phyloP scores from a whole-genome alignment of 2,888 invertebrate genomes.

The Noctua janthina region DNA sequence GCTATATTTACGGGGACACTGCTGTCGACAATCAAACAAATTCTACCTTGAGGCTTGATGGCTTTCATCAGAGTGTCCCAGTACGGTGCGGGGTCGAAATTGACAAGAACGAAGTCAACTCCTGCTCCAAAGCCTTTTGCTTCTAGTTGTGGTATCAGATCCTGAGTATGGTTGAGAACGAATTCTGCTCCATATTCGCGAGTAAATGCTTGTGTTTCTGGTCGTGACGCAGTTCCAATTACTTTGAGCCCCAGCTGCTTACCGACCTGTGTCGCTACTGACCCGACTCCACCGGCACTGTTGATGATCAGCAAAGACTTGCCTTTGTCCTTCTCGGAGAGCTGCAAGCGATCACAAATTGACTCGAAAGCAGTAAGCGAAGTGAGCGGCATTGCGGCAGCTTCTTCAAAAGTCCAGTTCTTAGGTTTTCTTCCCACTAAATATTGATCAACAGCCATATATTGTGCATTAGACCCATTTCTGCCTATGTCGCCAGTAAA shows the following conservation, averaged over 20 bases:
- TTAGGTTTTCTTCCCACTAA: constrained; percentile 82
- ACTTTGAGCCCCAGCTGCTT: constrained; percentile 82
- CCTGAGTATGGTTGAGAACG: constrained; percentile 81
- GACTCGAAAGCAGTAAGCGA: constrained; percentile 83
- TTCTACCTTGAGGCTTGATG: constrained; percentile 84
- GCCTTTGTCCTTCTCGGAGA: constrained; percentile 83
- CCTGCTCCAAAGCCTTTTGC: constrained; percentile 78
- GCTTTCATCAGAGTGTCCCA: constrained; percentile 83
- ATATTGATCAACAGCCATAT: constrained; percentile 80
- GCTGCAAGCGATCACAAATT: constrained; percentile 78
- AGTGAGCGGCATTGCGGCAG: constrained; percentile 85
- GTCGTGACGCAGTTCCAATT: constrained; percentile 84
- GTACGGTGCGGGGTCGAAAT: constrained; percentile 85
- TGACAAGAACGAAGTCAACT: constrained; percentile 84
- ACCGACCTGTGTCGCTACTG: constrained; percentile 83
- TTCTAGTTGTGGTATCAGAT: constrained; percentile 80
- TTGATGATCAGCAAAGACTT: constrained; percentile 83
- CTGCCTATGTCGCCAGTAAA: constrained; percentile 81
- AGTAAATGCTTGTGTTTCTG: constrained; percentile 79
- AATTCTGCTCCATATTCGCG: constrained; percentile 78
- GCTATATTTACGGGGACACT: constrained; percentile 79
- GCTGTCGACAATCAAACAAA: constrained; percentile 84
- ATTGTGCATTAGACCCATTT: constrained; percentile 84
- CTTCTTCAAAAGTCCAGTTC: constrained; percentile 82
- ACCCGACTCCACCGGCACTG: constrained; percentile 86